phyloP scores from a whole-genome alignment of 2,113 vertebrate genomes.

The Microtus richardsoni region DNA sequence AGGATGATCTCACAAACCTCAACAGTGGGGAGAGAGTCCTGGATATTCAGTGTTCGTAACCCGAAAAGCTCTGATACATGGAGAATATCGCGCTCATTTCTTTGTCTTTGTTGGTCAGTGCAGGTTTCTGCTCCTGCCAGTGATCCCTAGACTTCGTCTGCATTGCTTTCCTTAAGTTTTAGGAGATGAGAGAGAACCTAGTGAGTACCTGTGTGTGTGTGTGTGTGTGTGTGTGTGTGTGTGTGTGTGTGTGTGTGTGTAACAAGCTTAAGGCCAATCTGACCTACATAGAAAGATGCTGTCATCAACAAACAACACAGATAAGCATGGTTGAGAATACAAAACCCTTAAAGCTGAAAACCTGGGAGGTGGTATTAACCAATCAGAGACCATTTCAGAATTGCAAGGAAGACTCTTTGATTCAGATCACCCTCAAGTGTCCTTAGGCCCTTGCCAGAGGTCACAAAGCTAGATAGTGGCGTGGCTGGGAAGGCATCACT shows the following conservation, averaged over 20 bases:
- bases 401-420: background rate
- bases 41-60: background rate
- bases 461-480: background rate
- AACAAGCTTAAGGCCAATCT: background rate
- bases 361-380: background rate
- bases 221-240: background rate
- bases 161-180: background rate
- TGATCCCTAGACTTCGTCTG: background rate
- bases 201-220: background rate
- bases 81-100: accelerated
- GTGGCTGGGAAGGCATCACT: background rate
- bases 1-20: too few species aligned
- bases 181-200: background rate
- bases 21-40: background rate
- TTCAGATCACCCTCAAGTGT: background rate
- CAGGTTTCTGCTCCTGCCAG: background rate
- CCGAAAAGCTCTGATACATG: background rate
- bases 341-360: background rate
- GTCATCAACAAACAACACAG: background rate
- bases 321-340: background rate
- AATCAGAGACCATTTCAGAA: constrained; percentile 13
- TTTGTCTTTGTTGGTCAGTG: background rate
- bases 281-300: background rate
- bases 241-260: background rate
- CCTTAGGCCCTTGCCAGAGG: background rate